Percentiles rank a stretch among this genome's conserved stretches.
Conservation (phyloP, 2,797 vertebrate species). For the Gambelia wislizenii region DNA sequence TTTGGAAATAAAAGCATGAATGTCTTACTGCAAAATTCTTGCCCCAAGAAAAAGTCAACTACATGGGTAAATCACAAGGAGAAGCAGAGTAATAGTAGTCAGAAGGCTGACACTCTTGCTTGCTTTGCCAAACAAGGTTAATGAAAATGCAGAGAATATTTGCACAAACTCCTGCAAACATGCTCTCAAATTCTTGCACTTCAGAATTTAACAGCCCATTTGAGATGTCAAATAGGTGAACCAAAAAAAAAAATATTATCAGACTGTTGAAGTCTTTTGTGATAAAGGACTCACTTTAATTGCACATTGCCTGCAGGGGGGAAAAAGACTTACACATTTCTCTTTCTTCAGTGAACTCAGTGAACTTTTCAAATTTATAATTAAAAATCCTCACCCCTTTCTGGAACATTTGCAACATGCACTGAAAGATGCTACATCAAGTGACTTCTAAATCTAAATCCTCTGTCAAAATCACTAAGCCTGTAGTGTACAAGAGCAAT, state of each 20-base stretch:
- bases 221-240: not conserved
- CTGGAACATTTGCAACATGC: not conserved
- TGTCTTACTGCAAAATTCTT: not conserved
- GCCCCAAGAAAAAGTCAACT: not conserved
- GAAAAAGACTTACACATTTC: not conserved
- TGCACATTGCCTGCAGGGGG: not conserved
- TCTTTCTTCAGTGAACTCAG: constrained; percentile 2
- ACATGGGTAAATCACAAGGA: not conserved
- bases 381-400: not conserved
- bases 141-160: not conserved
- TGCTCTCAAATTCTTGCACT: not conserved
- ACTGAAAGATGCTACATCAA: not conserved
- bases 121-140: not conserved
- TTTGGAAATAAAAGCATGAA: not conserved
- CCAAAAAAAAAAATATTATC: not conserved
- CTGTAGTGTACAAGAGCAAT: not conserved
- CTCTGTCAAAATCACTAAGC: not conserved
- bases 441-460: not conserved
- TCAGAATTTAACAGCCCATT: constrained; percentile 9
- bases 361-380: constrained; percentile 29
- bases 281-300: not conserved
- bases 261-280: not conserved
- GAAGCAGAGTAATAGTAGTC: not conserved
- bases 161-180: not conserved
- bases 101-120: not conserved